Base-by-base conservation (phyloP, 2,113 vertebrate genomes). In the Asarcornis scutulata region DNA sequence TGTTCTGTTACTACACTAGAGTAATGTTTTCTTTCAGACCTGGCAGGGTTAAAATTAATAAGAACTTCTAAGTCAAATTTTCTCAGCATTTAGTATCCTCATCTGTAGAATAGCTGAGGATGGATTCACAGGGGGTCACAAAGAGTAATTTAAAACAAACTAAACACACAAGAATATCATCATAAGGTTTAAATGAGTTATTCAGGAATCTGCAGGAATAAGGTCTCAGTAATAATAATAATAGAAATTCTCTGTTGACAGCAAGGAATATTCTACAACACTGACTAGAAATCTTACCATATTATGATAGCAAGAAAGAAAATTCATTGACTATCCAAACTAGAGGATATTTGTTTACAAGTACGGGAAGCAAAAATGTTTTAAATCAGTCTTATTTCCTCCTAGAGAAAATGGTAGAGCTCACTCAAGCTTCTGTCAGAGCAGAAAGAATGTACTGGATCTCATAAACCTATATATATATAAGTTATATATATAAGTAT, bases 161-260 rank as follows among this genome's bases (percentile, higher is more conserved):
- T 23, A 25, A 22, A 2, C 0, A 50, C 27, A 1, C 18, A 64
- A 69, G 8, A 9, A 17, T 58, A 0, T 46, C 14, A 3, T 55
- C 15, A 50, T 31, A 11, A 56, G 34, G 9, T 86, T 60, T 38
- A 36, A 34, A 78, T n/a, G n/a, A 1, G 13, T 31, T 13, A 75
- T 5, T 64, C 48, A 68, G 6, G 17, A 77, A 31, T 58, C 44
- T 50, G 17, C 18, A 64, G 15, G 7, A 75, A 48, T 40, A 21
- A 1, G 3, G 12, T 84, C 7, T 52, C 5, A 48, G 22, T 44
- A 44, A 44, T 44, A 62, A 73, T 83, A 62, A 12, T 17, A 1
- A 36, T 53, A 44, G 11, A 31, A 81, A 62, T 78, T 74, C 14
- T 4, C 17, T 42, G 6, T 44, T 66, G 52, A 63, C 21, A 68